Conservation (phyloP, 2,888 invertebrate genomes). For the Lampropteryx suffumata region DNA sequence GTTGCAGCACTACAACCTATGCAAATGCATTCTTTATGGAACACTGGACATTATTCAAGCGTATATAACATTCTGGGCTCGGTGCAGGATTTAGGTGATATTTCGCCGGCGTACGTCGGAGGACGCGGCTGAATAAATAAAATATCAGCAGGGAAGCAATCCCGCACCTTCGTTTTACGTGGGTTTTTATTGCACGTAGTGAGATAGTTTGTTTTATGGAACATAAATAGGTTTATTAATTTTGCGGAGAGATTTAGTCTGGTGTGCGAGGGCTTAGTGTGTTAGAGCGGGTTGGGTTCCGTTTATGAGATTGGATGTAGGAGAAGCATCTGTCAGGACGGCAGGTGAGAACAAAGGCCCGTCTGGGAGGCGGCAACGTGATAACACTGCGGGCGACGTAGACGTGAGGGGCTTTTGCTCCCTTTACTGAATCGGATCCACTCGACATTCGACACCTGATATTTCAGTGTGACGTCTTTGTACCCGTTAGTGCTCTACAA, state of each 20-base stretch:
- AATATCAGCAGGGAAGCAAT: slow-evolving; percentile 53
- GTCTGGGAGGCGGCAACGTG: slow-evolving; percentile 46
- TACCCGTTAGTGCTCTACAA: slow-evolving; percentile 2
- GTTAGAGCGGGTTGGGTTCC: slow-evolving; percentile 32
- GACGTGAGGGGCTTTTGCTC: slow-evolving; percentile 42
- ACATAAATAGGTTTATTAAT: slow-evolving; percentile 35
- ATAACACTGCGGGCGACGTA: slow-evolving; percentile 60
- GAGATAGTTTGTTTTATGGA: slow-evolving; percentile 31
- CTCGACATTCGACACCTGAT: slow-evolving; percentile 33
- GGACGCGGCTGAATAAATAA: slow-evolving; percentile 64
- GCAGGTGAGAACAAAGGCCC: slow-evolving; percentile 56
- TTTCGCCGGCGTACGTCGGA: slow-evolving; percentile 49
- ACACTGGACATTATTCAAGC: slow-evolving; percentile 65
- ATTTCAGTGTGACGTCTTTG: slow-evolving; percentile 23
- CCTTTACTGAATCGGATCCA: slow-evolving; percentile 42
- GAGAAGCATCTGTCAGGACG: slow-evolving; percentile 57
- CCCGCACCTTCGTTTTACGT: slow-evolving; percentile 38
- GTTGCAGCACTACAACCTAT: slow-evolving; percentile 55
- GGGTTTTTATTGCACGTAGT: slow-evolving; percentile 35
- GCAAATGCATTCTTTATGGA: slow-evolving; percentile 68
- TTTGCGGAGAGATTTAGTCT: slow-evolving; percentile 33
- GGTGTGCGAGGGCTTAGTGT: slow-evolving; percentile 25
- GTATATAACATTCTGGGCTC: slow-evolving; percentile 63
- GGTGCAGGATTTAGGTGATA: slow-evolving; percentile 54
- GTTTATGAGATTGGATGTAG: slow-evolving; percentile 45